Conservation (phyloP, 2,888 invertebrate genomes). For the Scaptomyza flava region DNA sequence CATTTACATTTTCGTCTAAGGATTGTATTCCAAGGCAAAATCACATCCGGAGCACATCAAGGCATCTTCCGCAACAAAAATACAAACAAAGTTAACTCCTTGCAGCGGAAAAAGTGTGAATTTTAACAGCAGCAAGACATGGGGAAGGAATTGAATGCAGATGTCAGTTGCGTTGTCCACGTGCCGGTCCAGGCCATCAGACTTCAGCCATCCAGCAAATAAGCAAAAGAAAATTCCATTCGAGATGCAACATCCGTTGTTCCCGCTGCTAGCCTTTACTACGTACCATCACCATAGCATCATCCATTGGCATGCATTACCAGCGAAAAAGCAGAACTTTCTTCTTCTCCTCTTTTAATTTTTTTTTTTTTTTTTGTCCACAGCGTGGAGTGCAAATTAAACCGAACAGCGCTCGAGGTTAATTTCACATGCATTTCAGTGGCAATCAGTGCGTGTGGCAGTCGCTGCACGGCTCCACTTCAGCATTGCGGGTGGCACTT, state of each 20-base stretch:
- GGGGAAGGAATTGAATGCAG: not conserved
- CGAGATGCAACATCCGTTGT: constrained; percentile 53
- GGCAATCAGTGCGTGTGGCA: constrained; percentile 76
- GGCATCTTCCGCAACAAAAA: constrained; percentile 47
- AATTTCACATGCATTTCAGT: constrained; percentile 80
- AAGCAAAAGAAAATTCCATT: constrained; percentile 76
- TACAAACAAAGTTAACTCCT: constrained; percentile 46
- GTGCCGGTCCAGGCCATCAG: constrained; percentile 45
- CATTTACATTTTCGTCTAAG: not conserved
- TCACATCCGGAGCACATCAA: not conserved
- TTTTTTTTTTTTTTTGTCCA: constrained; percentile 4
- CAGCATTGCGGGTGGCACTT: constrained; percentile 59
- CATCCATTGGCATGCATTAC: constrained; percentile 62
- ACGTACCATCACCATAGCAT: constrained; percentile 8
- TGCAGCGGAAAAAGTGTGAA: constrained; percentile 27
- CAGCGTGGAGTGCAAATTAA: constrained; percentile 75
- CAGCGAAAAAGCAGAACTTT: constrained; percentile 26
- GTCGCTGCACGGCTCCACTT: constrained; percentile 35
- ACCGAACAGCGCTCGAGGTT: constrained; percentile 74
- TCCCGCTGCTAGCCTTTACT: constrained; percentile 2
- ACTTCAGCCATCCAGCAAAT: constrained; percentile 70
- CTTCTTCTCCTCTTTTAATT: constrained; percentile 24
- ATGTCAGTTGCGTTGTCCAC: constrained; percentile 45
- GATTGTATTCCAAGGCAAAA: not conserved
- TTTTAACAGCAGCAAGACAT: not conserved